A percentile compares a stretch with the other conserved stretches of the same genome.
Evolutionary conservation across 2,113 vertebrate genomes (phyloP).

Genomic region (Dicaeum eximium): DNA sequence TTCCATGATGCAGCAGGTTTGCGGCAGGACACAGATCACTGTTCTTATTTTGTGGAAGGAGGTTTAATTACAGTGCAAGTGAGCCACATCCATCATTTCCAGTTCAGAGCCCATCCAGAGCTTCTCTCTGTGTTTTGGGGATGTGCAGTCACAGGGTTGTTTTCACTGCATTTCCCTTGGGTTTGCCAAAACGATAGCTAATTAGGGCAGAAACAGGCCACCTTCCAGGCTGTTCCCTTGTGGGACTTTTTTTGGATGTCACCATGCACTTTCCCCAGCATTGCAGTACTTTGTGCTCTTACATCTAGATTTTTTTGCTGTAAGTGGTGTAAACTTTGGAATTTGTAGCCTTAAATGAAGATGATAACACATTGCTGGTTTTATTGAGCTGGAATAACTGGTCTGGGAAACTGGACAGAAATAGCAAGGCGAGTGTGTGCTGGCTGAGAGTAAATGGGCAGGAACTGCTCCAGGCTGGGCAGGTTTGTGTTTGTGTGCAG

Average conservation of each 20-base stretch:
- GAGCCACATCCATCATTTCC: slow-evolving; percentile 64
- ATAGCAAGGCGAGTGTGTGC: background rate
- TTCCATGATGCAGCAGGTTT: slow-evolving; percentile 51
- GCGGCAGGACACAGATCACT: slow-evolving; percentile 9
- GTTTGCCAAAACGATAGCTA: background rate
- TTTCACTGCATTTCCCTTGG: background rate
- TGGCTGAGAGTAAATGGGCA: background rate
- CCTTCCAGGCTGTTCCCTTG: background rate
- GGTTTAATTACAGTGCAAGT: slow-evolving; percentile 48
- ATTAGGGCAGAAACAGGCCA: background rate
- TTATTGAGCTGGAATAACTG: slow-evolving; percentile 4
- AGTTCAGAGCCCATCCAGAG: slow-evolving; percentile 20
- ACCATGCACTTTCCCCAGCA: background rate
- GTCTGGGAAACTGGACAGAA: background rate
- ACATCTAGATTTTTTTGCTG: background rate
- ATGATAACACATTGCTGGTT: background rate
- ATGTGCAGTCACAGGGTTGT: background rate
- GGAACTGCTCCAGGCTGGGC: background rate
- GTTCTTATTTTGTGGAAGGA: slow-evolving; percentile 44
- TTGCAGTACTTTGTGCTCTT: background rate
- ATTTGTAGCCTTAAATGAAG: background rate
- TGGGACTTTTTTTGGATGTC: background rate
- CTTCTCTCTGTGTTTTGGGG: background rate
- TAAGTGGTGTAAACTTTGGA: background rate
- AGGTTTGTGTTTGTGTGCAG: background rate